Evolutionary conservation across 2,113 vertebrate genomes (phyloP).

Genomic region (Eonycteris spelaea): DNA sequence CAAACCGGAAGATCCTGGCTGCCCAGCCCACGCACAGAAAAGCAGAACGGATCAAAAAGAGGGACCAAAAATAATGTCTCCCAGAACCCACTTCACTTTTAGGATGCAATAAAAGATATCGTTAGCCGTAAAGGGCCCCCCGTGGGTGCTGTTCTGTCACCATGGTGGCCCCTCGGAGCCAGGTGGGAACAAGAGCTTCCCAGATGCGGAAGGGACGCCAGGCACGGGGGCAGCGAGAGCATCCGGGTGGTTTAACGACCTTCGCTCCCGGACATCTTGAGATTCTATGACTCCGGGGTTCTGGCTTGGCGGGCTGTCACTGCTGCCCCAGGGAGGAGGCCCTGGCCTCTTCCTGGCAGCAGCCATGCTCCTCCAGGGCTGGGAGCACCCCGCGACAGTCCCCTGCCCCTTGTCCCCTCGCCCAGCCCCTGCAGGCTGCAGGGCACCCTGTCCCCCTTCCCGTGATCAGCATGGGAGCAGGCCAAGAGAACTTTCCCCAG

Average conservation of each 20-base stretch:
- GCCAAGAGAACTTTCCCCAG: not conserved
- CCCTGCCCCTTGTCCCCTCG: fast-evolving
- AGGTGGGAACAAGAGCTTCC: not conserved
- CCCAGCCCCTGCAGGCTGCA: fast-evolving
- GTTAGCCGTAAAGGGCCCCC: constrained; percentile 32
- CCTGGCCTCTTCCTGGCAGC: not conserved
- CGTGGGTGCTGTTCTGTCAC: constrained; percentile 54
- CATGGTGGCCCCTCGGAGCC: not conserved
- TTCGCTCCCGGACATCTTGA: not conserved
- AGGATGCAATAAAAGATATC: constrained; percentile 65
- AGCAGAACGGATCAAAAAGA: not conserved
- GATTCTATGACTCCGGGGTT: fast-evolving
- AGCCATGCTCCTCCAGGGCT: not conserved
- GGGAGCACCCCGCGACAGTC: not conserved
- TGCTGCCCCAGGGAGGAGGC: not conserved
- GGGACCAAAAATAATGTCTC: not conserved
- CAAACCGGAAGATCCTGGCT: fast-evolving
- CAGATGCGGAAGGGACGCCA: constrained; percentile 44
- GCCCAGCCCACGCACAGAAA: not conserved
- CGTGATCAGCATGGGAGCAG: not conserved
- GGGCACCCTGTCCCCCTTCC: not conserved
- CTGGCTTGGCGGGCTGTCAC: no score
- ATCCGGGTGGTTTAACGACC: not conserved
- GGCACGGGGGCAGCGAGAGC: not conserved
- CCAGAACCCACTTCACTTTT: constrained; percentile 46